Evolutionary conservation across 1,140 invertebrate genomes (phyloP), one percentile per base, ranked within the genome.

Genomic region (Hermetia illucens): DNA sequence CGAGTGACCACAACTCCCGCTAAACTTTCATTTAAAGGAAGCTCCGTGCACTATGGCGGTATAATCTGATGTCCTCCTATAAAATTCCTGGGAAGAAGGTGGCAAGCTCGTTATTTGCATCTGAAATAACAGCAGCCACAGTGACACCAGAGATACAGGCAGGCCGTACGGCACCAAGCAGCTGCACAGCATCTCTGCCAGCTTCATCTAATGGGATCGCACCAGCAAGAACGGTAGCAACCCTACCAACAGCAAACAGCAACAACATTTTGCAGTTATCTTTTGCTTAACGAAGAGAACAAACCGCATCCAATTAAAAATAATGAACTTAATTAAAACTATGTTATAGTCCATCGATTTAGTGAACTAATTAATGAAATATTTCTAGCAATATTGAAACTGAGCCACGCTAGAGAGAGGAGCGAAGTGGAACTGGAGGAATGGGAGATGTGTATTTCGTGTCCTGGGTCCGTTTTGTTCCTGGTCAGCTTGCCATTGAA

Each of bases 221-320:
- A 12, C 27, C 16, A 12, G 27, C 8, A 12, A 15, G 27, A 29
- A 29, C 16, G 16, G 16, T 29, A 9, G 12, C 9, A 12, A 29
- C n/a, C 12, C 3, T 13, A 25, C 24, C n/a, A 29, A 29, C 27
- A 12, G 16, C n/a, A 29, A 29, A 12, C 27, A 15, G 27, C 27
- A 29, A 29, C n/a, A 29, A 29, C 16, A 5, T 34, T 15, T 12
- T 34, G 32, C 17, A 12, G 32, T 12, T 34, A 34, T 34, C 32
- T 34, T 34, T 34, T 19, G 32, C 24, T 27, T 27, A 27, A 27
- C 24, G 24, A 27, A 35, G 34, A 35, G 34, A 35, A 35, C 19
- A 35, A 35, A 35, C 34, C 34, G 36, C 36, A 39, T 39, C 38
- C 38, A 39, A 39, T 39, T 39, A 39, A 39, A 38, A 39, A 39